Conservation (phyloP, 2,797 vertebrate species). For the Columba guinea region DNA sequence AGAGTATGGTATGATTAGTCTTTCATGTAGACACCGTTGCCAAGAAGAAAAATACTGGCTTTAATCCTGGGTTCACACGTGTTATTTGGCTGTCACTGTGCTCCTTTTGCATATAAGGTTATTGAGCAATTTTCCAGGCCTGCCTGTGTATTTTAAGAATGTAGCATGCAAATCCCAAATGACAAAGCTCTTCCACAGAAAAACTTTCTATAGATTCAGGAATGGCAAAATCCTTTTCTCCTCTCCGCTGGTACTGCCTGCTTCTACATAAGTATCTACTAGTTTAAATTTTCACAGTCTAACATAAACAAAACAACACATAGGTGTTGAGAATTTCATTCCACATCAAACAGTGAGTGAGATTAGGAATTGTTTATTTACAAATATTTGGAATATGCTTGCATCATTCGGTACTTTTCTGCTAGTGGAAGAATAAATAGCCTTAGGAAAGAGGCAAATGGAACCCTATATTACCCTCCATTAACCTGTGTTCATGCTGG, state of each 20-base stretch:
- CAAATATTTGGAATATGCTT: neutral
- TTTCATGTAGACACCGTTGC: constrained; percentile 40
- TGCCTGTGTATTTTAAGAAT: neutral
- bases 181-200: neutral
- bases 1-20: constrained; percentile 37
- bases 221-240: neutral
- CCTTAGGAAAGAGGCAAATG: neutral
- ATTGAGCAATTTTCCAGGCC: neutral
- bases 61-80: constrained; percentile 21
- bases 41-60: constrained; percentile 52
- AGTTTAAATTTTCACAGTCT: neutral
- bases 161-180: neutral
- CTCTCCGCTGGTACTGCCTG: neutral
- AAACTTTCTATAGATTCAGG: neutral
- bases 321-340: neutral
- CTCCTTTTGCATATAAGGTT: constrained; percentile 22
- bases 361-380: neutral
- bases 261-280: neutral
- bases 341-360: neutral
- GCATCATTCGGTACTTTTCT: neutral
- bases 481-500: neutral
- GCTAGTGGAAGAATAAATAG: neutral
- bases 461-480: neutral
- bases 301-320: neutral
- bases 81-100: constrained; percentile 30